Conservation (phyloP, 1,140 invertebrate genomes). For the Ooceraea biroi region DNA sequence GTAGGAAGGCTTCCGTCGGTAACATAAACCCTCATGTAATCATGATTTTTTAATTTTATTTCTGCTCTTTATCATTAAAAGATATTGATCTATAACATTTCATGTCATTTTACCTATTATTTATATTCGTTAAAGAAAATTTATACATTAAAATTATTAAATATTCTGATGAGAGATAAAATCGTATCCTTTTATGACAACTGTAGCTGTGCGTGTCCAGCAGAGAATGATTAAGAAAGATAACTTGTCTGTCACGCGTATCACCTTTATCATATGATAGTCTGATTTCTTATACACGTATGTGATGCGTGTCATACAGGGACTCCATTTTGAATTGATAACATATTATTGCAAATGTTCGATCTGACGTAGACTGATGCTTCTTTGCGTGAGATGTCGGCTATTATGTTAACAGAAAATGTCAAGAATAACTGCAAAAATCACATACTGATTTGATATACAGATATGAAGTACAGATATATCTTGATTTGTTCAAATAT, state of each 20-base stretch:
- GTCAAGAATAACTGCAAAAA: neutral
- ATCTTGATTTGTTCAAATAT: slow-evolving; percentile 8
- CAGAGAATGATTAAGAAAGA: slow-evolving; percentile 6
- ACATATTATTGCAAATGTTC: neutral
- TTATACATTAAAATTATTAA: neutral
- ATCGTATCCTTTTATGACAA: neutral
- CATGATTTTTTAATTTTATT: neutral
- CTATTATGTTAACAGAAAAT: neutral
- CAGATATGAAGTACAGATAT: neutral
- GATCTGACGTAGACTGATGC: neutral
- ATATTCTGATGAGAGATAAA: neutral
- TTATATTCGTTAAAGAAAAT: slow-evolving; percentile 9
- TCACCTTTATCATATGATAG: neutral
- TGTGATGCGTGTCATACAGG: neutral
- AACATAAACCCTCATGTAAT: neutral
- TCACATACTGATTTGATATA: neutral
- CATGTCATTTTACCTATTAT: neutral
- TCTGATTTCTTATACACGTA: neutral
- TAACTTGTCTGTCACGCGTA: neutral
- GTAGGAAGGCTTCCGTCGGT: neutral
- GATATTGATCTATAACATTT: neutral
- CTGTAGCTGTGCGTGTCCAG: neutral
- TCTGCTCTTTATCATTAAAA: neutral
- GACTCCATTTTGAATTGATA: neutral
- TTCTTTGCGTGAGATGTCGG: neutral